Evolutionary conservation across 1,140 invertebrate species (phyloP).

Genomic region (Hyphantria cunea): DNA sequence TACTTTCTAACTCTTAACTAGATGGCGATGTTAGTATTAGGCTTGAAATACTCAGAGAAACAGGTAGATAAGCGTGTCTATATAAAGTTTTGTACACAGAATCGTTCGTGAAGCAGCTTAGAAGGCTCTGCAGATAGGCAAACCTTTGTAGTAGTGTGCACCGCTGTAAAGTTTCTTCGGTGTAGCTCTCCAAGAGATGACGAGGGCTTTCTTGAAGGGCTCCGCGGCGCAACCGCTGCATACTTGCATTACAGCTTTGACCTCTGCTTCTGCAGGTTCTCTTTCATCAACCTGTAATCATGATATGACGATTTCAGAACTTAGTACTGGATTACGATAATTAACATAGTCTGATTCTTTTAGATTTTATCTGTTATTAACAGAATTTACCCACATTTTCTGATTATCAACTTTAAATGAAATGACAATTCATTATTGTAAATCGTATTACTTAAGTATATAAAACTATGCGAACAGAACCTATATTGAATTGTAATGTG

Average conservation of each 20-base stretch:
- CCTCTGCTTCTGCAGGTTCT: slow-evolving; percentile 92
- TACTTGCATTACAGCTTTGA: slow-evolving; percentile 88
- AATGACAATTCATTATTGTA: too few relatives aligned
- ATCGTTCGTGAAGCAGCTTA: slow-evolving; percentile 70
- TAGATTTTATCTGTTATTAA: too few relatives aligned
- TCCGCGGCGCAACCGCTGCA: slow-evolving; percentile 88
- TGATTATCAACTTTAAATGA: too few relatives aligned
- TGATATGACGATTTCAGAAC: neutral
- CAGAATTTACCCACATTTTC: too few relatives aligned
- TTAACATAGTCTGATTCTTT: too few relatives aligned
- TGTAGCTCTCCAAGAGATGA: slow-evolving; percentile 88
- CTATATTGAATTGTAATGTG: too few relatives aligned
- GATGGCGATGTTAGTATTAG: slow-evolving; percentile 18
- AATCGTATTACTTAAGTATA: too few relatives aligned
- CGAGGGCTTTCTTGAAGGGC: slow-evolving; percentile 89
- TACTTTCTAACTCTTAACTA: slow-evolving; percentile 20
- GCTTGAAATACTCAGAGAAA: slow-evolving; percentile 2
- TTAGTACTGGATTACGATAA: neutral
- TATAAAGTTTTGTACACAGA: slow-evolving; percentile 22
- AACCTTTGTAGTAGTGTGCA: slow-evolving; percentile 85
- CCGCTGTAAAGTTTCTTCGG: slow-evolving; percentile 89
- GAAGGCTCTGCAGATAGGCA: slow-evolving; percentile 87
- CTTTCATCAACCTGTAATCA: slow-evolving; percentile 83
- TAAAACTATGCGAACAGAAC: too few relatives aligned
- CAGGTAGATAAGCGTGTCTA: slow-evolving; percentile 1